These are phyloP conservation scores for Clupea harengus DNA, from an alignment of 2,113 vertebrate species.

Conservation along the genomic window DNA sequence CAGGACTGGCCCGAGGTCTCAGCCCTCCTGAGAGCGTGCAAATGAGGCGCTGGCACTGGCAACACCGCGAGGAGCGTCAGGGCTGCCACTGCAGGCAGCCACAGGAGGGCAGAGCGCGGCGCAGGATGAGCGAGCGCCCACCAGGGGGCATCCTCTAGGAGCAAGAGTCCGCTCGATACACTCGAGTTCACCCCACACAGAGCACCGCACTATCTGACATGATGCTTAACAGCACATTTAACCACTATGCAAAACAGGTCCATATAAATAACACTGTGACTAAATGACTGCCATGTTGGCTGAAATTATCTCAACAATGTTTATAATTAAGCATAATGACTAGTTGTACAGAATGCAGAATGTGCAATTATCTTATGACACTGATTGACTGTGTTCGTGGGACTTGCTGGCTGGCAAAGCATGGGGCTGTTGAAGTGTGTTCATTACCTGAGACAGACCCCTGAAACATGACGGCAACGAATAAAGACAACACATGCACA, in stretches of 20 bases:
- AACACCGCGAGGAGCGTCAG: neutral
- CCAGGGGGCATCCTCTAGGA: slow-evolving; percentile 1
- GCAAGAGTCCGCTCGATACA: neutral
- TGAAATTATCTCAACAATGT: slow-evolving; percentile 13
- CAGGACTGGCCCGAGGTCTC: neutral
- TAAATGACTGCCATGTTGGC: neutral
- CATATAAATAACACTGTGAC: neutral
- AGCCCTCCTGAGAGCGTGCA: neutral
- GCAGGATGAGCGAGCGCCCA: neutral
- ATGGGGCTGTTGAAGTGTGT: neutral
- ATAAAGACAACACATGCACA: neutral
- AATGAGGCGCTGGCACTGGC: slow-evolving; percentile 7
- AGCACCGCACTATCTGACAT: neutral
- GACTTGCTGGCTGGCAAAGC: neutral
- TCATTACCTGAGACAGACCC: neutral
- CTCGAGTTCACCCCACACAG: neutral
- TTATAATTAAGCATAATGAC: slow-evolving; percentile 9
- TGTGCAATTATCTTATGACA: slow-evolving; percentile 15
- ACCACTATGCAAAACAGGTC: neutral
- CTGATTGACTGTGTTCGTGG: neutral
- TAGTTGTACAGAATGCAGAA: neutral
- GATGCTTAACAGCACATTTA: neutral
- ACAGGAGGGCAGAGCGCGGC: neutral
- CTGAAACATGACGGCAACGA: neutral
- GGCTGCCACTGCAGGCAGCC: neutral